Base-by-base conservation (phyloP, 2,888 invertebrate species). In the Dugesia japonica region DNA sequence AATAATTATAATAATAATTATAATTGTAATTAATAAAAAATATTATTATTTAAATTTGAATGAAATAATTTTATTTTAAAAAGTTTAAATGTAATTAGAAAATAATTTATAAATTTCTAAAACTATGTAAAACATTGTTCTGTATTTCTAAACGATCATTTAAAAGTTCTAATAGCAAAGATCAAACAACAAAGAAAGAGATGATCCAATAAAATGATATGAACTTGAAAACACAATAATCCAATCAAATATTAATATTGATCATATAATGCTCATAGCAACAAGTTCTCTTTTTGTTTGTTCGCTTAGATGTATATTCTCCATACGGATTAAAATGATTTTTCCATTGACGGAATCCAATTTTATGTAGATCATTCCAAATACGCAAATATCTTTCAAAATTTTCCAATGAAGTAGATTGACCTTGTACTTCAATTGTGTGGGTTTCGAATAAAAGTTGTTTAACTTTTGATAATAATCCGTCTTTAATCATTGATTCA, bases 401-500 rank as follows among this genome's bases (percentile, higher is more conserved):
- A 81, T 81, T 1, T 80, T 80, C 83, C 84, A 84, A 78, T 85
- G 84, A 0, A 80, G 80, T 38, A 82, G 83, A 75, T 85, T 84
- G 20, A 84, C 81, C 78, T 85, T 84, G 79, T 84, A 81, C 78
- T 85, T 56, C 56, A 13, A 7, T 13, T 17, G 75, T 75, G 42
- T 75, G 75, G 23, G 23, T 42, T 71, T 75, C 75, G 26, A 75
- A 75, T 15, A 75, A 4, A 0, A 75, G 56, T 17, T 75, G 75
- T 15, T 75, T 75, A 0, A 75, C 75, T 56, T 75, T 75, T 1
- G 31, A 20, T 26, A 75, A 71, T 17, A 71, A 17, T 15, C 75
- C 75, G 28, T 76, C 73, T 4, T 78, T 33, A 0, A 80, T 56
- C 26, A 80, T 79, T 13, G 79, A 78, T 33, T 79, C 75, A n/a